These are phyloP conservation scores for Dipus sagitta DNA, from an alignment of 2,797 vertebrate species.

Conservation along the genomic window DNA sequence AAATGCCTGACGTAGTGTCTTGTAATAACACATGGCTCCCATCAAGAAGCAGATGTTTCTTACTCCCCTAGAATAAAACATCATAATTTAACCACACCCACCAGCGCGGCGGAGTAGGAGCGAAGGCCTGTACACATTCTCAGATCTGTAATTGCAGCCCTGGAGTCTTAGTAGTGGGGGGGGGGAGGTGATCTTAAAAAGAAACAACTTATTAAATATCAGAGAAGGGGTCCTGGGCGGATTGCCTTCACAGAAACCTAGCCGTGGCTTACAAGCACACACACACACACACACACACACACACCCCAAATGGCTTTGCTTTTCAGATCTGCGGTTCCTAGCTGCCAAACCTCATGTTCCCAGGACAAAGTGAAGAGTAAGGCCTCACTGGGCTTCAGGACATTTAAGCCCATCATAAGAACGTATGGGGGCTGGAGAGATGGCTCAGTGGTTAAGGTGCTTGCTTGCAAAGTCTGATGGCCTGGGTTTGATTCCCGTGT, in stretches of 20 bases:
- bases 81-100: conserved; percentile 79
- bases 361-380: neutral
- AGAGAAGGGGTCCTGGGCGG: neutral
- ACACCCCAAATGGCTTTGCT: neutral
- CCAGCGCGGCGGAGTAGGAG: conserved; percentile 59
- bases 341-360: neutral
- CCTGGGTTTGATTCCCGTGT: too few relatives aligned
- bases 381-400: neutral
- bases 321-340: neutral
- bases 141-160: neutral
- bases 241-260: neutral
- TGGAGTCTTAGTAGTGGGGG: conserved; percentile 16
- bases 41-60: conserved; percentile 83
- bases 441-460: too few relatives aligned
- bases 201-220: conserved; percentile 54
- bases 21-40: conserved; percentile 80
- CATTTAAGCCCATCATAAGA: neutral
- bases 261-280: conserved; percentile 30
- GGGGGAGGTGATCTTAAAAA: conserved; percentile 39
- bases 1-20: conserved; percentile 80
- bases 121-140: neutral
- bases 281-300: conserved; percentile 7
- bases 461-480: too few relatives aligned
- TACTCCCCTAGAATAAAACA: conserved; percentile 75
- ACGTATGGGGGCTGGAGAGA: too few relatives aligned